Base-by-base conservation (phyloP, 2,888 invertebrate genomes). In the Sarcophaga carnaria region DNA sequence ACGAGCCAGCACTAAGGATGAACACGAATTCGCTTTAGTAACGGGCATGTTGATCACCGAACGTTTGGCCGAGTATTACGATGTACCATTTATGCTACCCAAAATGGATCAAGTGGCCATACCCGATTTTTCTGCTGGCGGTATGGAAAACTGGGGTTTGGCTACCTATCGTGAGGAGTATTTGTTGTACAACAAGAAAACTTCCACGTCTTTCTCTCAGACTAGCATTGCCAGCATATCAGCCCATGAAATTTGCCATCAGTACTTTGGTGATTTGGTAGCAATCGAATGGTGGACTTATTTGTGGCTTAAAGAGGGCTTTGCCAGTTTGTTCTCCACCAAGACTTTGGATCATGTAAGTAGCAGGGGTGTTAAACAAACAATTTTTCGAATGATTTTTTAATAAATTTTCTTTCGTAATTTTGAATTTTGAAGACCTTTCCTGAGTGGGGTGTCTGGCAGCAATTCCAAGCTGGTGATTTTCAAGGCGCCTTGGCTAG, bases 61-160 rank as follows among this genome's bases (percentile, higher is more conserved):
- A 45, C 96, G 95, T 88, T 94, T 96, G 72, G 96, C 96, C 85
- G 94, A 95, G 0, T 97, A 96, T 88, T 97, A 97, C 90, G 94
- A 95, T 85, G 95, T 97, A 37, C 93, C 95, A 27, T 98, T 96
- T 90, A 96, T 96, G 0, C 91, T 98, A 25, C 95, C 96, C 0
- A 98, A 98, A 93, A 95, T 97, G 90, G 98, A 98, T 92, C 97
- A 98, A 96, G 96, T 96, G 3, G 97, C 97, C 0, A 95, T 98
- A 11, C 97, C 97, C 0, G 96, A 97, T 89, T 97, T 97, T 90
- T 95, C 95, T 47, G 96, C 96, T 87, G 97, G 97, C 98, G 69
- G 17, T 0, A 98, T 98, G 98, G 98, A 98, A 92, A 98, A 98
- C 92, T 98, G 98, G 98, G 98, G 98, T 11, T 93, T 98, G 64